Percentiles rank a stretch among this genome's conserved stretches.
These are phyloP conservation scores for Calidris pugnax DNA, from an alignment of 2,113 vertebrate genomes.

Conservation along the genomic window DNA sequence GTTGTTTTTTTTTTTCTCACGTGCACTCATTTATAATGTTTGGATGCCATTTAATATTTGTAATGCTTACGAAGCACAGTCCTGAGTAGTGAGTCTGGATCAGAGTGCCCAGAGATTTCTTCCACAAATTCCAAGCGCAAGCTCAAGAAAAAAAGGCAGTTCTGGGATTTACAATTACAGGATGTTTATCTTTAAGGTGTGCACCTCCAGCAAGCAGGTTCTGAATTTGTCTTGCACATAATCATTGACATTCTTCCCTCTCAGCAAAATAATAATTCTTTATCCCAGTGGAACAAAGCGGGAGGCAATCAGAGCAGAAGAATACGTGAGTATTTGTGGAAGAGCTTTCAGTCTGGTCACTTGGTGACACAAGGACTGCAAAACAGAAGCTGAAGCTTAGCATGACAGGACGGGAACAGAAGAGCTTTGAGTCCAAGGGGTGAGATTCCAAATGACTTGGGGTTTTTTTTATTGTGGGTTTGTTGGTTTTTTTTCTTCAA, in stretches of 20 bases:
- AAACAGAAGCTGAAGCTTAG: not conserved
- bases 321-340: not conserved
- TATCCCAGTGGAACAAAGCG: not conserved
- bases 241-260: not conserved
- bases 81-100: not conserved
- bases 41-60: not conserved
- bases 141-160: not conserved
- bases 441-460: not conserved
- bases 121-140: not conserved
- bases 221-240: slow-evolving; percentile 1
- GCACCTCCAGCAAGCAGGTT: slow-evolving; percentile 11
- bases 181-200: slow-evolving; percentile 42
- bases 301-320: not conserved
- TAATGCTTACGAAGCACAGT: not conserved
- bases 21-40: not conserved
- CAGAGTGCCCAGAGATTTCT: not conserved
- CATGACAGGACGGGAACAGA: not conserved
- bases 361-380: not conserved
- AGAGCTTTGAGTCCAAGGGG: not conserved
- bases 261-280: not conserved
- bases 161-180: slow-evolving; percentile 13
- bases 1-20: not conserved
- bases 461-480: not conserved
- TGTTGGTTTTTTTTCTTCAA: not conserved
- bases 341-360: not conserved